These are phyloP conservation scores for Tachina grossa DNA, from an alignment of 2,888 invertebrate species.

Conservation along the genomic window DNA sequence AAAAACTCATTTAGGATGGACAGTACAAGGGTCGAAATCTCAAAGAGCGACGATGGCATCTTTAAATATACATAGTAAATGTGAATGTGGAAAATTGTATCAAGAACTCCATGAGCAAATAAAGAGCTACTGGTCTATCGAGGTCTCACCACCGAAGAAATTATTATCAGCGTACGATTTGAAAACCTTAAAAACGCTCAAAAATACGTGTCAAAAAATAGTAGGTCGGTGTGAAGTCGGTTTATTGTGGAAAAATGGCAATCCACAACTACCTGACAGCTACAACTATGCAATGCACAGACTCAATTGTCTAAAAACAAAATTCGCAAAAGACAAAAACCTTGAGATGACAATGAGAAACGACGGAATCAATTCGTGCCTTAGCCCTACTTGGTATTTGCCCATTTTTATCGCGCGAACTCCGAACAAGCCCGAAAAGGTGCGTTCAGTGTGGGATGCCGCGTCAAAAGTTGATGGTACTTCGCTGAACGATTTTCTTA, in stretches of 20 bases:
- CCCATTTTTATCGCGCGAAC: conserved; percentile 49
- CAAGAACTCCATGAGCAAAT: conserved; percentile 21
- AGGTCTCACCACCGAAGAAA: neutral
- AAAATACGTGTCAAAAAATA: conserved; percentile 34
- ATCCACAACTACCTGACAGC: conserved; percentile 54
- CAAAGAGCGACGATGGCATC: neutral
- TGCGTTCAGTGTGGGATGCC: conserved; percentile 40
- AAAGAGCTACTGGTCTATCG: conserved; percentile 17
- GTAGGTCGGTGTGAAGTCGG: conserved; percentile 43
- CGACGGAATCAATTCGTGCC: neutral
- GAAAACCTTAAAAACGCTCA: conserved; percentile 51
- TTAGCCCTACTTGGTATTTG: neutral
- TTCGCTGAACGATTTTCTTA: conserved; percentile 36
- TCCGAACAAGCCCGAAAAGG: conserved; percentile 70
- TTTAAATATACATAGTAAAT: neutral
- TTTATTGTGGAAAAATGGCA: conserved; percentile 60
- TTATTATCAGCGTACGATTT: conserved; percentile 49
- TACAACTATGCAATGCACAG: conserved; percentile 42
- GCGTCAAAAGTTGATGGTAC: conserved; percentile 23
- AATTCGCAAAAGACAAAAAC: conserved; percentile 51
- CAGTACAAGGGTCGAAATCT: neutral
- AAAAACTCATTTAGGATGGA: conserved; percentile 15
- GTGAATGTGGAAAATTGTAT: conserved; percentile 12
- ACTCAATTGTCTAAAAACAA: conserved; percentile 59
- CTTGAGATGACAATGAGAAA: conserved; percentile 51